Evolutionary conservation across 2,113 vertebrate genomes (phyloP).

Genomic region (Myxocyprinus asiaticus): DNA sequence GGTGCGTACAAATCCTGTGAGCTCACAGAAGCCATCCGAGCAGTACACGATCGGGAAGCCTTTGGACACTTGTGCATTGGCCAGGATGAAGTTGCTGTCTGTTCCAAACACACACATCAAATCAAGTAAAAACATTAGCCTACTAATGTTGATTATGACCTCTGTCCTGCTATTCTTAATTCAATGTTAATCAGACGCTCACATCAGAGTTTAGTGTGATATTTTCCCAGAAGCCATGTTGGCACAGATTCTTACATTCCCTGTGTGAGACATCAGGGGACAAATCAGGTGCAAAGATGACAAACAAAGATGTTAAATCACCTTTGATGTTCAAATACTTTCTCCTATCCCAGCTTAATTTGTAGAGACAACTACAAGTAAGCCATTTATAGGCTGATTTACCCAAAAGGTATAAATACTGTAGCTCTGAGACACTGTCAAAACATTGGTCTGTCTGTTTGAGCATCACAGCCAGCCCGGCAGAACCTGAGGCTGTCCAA

Average conservation of each 20-base stretch:
- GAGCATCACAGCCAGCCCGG: too few relatives aligned
- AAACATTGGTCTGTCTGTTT: too few relatives aligned
- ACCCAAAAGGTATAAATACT: too few relatives aligned
- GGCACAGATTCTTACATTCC: background rate
- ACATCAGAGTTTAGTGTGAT: background rate
- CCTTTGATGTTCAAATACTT: too few relatives aligned
- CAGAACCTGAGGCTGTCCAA: too few relatives aligned
- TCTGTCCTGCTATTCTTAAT: background rate
- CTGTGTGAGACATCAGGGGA: too few relatives aligned
- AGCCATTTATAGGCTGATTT: too few relatives aligned
- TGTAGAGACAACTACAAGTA: too few relatives aligned
- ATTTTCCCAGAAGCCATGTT: slow-evolving; percentile 1
- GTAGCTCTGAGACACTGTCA: too few relatives aligned
- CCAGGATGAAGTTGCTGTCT: slow-evolving; percentile 99
- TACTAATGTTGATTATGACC: background rate
- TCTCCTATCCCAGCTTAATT: too few relatives aligned
- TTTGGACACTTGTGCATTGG: slow-evolving; percentile 95
- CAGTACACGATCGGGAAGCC: slow-evolving; percentile 98
- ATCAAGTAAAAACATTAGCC: background rate
- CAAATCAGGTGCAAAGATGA: too few relatives aligned
- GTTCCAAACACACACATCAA: slow-evolving; percentile 47
- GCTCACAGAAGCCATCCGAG: slow-evolving; percentile 98
- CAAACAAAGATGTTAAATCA: too few relatives aligned
- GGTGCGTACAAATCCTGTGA: slow-evolving; percentile 90
- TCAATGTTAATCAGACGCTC: background rate